Base-by-base conservation (phyloP, 2,797 vertebrate species). In the Sebastolobus altivelis region DNA sequence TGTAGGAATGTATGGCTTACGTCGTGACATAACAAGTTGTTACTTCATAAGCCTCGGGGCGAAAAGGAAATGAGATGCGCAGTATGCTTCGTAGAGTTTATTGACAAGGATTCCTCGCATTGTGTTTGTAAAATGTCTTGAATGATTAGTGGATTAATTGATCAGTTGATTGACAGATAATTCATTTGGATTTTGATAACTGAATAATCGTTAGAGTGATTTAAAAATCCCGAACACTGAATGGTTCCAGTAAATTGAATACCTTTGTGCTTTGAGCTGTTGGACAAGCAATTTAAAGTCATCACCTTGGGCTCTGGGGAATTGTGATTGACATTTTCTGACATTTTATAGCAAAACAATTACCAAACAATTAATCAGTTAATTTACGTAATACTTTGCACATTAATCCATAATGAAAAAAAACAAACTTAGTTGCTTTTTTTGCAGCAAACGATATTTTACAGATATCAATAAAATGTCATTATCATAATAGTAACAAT, bases 1-100 rank as follows among this genome's bases (percentile, higher is more conserved):
- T 77, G 8, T 29, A 62, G 40, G 75, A 75, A 75, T 77, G 40
- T 63, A 31, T 49, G 59, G n/a, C 14, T 75, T 43, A 20, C 68
- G 38, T 62, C 3, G 10, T 68, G 38, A n/a, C 29, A 66, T 79
- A 60, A 52, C 60, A 70, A 14, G 63, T 38, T 79, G 71, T 77
- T 52, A 18, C 55, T 40, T 70, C 6, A 35, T 56, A 61, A 68
- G 18, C 60, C 68, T 33, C 0, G 1, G 2, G 35, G 1, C 8
- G 3, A 35, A 43, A 49, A 43, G 20, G 11, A 68, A 73, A 70
- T 85, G 18, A 66, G 46, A 6, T 29, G 3, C 20, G 40, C 4
- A 1, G 22, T 67, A 11, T 40, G 38, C 4, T 31, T 75, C n/a
- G 54, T 5, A 10, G 11, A 20, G 7, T 49, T 62, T 68, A 38